Percentiles rank a stretch among this genome's conserved stretches.
These are phyloP conservation scores for Tauraco erythrolophus DNA, from an alignment of 2,113 vertebrate genomes.

Conservation along the genomic window DNA sequence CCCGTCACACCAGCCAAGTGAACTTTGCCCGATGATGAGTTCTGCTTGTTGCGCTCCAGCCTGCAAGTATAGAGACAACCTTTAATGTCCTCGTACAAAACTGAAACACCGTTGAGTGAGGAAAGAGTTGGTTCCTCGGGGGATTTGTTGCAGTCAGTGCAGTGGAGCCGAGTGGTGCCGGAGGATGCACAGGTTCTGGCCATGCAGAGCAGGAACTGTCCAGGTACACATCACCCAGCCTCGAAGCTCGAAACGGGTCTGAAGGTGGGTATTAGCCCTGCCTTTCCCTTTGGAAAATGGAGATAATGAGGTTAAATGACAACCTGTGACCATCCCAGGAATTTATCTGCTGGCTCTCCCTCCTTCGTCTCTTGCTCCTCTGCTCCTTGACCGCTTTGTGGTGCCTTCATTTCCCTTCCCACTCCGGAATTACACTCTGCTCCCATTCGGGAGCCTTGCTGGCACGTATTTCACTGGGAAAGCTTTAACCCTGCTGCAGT, in stretches of 20 bases:
- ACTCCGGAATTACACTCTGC: not conserved
- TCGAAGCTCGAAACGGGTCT: rapidly evolving
- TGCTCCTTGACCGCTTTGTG: not conserved
- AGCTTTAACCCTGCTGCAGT: conserved; percentile 18
- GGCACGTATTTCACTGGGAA: not conserved
- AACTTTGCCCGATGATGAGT: not conserved
- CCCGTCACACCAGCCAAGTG: rapidly evolving
- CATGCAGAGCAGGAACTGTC: rapidly evolving
- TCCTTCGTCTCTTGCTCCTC: not conserved
- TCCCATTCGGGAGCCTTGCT: not conserved
- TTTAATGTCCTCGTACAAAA: not conserved
- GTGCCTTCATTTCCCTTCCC: not conserved
- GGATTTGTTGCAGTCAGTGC: not conserved
- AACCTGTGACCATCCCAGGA: not conserved
- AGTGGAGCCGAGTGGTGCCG: not conserved
- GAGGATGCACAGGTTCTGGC: not conserved
- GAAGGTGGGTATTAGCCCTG: rapidly evolving
- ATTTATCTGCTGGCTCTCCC: not conserved
- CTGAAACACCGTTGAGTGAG: rapidly evolving
- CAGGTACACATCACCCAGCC: not conserved
- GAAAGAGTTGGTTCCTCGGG: not conserved
- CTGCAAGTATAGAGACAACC: not conserved
- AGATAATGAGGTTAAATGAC: not conserved
- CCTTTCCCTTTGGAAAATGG: not conserved
- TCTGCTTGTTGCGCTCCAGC: not conserved